Percentiles rank a stretch among this genome's conserved stretches.
Conservation (phyloP, 2,888 invertebrate species). For the Drosophila peninsularis region DNA sequence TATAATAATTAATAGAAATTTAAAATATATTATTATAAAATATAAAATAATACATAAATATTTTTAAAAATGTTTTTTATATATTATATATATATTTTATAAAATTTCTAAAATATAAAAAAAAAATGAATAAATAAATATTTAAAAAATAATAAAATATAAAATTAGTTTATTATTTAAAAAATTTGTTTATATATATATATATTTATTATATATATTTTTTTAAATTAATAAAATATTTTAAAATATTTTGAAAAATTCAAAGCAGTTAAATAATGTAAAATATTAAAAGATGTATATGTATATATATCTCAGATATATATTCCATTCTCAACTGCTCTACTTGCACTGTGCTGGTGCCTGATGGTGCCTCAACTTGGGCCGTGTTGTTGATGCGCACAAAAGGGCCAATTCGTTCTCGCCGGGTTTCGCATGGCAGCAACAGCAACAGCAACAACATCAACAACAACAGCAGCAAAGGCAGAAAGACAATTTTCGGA, state of each 20-base stretch:
- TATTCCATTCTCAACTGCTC: neutral
- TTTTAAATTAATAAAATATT: too few species aligned
- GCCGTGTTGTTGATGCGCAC: constrained; percentile 74
- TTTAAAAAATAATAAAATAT: neutral
- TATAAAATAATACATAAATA: neutral
- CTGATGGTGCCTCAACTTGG: constrained; percentile 59
- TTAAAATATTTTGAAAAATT: too few species aligned
- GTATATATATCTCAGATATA: too few species aligned
- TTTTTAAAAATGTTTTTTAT: neutral
- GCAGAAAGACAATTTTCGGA: constrained; percentile 84
- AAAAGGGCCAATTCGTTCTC: constrained; percentile 81
- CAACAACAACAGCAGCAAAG: constrained; percentile 27
- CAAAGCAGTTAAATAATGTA: too few species aligned
- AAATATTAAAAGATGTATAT: too few species aligned
- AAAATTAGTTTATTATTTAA: neutral
- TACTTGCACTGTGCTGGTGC: constrained; percentile 55
- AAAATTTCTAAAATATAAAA: neutral
- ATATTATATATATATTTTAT: neutral
- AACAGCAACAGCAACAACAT: constrained; percentile 38
- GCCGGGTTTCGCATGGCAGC: constrained; percentile 70
- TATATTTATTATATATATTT: too few species aligned
- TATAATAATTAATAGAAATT: neutral
- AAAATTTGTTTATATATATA: neutral
- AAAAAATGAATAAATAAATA: neutral
- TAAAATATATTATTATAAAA: neutral